Conservation (phyloP, 2,113 vertebrate species). For the Tupaia chinensis region DNA sequence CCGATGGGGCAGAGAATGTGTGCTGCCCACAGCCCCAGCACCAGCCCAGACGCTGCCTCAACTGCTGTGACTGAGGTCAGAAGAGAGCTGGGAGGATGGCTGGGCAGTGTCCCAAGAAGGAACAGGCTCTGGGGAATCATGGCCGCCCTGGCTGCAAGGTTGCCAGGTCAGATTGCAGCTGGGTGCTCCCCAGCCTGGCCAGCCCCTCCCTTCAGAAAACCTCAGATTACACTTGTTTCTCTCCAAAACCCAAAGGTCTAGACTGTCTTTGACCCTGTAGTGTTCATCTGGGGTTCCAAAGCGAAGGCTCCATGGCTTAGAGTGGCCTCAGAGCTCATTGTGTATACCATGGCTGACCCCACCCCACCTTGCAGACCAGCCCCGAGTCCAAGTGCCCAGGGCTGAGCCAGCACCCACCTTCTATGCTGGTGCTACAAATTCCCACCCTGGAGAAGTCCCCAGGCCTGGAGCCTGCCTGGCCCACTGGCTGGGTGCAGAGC, state of each 20-base stretch:
- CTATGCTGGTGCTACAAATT: not conserved
- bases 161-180: not conserved
- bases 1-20: not conserved
- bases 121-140: not conserved
- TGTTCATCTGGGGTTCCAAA: no score
- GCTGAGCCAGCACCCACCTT: not conserved
- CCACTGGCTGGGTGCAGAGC: not conserved
- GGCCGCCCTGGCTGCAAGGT: fast-evolving
- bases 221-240: not conserved
- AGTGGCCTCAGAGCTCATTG: no score
- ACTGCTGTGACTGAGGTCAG: not conserved
- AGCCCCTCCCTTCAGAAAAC: not conserved
- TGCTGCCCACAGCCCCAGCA: not conserved
- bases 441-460: not conserved
- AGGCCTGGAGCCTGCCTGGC: not conserved
- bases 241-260: not conserved
- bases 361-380: not conserved
- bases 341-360: no score
- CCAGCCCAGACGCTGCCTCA: not conserved
- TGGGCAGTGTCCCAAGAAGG: not conserved
- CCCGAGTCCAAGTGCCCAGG: no score
- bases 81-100: not conserved
- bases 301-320: not conserved
- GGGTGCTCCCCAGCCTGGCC: not conserved
- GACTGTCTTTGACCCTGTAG: not conserved